Evolutionary conservation across 2,888 invertebrate genomes (phyloP), one percentile per base, ranked within the genome.

Genomic region (Antheraea yamamai): DNA sequence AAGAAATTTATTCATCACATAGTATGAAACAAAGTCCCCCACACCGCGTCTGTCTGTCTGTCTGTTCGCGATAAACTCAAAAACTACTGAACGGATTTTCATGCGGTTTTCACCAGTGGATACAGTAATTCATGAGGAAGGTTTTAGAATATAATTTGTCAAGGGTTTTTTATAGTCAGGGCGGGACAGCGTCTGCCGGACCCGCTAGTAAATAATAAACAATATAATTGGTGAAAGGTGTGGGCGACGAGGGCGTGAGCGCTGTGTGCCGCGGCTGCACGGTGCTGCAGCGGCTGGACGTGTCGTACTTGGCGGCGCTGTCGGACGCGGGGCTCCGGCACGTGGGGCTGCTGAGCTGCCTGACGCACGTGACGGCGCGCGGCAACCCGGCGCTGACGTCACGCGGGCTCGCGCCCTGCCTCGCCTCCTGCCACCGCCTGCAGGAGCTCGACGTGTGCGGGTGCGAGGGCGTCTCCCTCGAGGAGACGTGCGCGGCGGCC

Each of bases 401-500:
- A 76, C 84, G 81, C 74, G 85, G 91, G 52, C 79, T 93, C 77
- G 83, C 81, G 66, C 80, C 81, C 73, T 84, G 83, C 76, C 78
- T 93, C 70, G 78, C 81, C 72, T 74, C 81, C 72, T 92, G 92
- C 78, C 88, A 84, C 47, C 75, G 77, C 51, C 84, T 92, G 30
- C 81, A 92, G 92, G 90, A 90, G 80, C 51, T 94, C 74, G 93
- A 94, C 87, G 85, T 86, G 78, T 90, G 92, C 82, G 93, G 93
- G 2, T 92, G 93, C 83, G 91, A 92, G 82, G 78, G 80, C 75
- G 88, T 94, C 77, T 85, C 91, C 51, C 90, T 86, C 30, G 88
- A 88, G 75, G 87, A 86, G 79, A 79, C 91, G 79, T 84, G 88
- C 74, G 72, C 71, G 26, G 88, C 89, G 73, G 92, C 89, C 20